Base-by-base conservation (phyloP, 1,140 invertebrate species). In the Arctopsyche grandis region DNA sequence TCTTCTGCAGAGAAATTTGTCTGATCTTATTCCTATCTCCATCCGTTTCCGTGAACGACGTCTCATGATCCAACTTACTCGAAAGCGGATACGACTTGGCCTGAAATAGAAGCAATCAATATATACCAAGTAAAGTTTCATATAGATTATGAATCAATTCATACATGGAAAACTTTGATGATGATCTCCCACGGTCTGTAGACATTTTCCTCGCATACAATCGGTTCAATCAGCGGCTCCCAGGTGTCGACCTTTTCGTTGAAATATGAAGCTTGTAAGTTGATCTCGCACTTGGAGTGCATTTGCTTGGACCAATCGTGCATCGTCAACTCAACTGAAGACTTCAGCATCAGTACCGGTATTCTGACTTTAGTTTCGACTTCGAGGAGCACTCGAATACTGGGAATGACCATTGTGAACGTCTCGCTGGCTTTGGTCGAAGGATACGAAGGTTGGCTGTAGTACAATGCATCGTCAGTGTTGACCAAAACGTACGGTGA, bases 211-310 rank as follows among this genome's bases (percentile, higher is more conserved):
- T 91, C 89, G 16, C 91, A 88, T 38, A 92, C 90, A 9, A 92
- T 90, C 0, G 94, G 93, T 83, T 96, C 95, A 12, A 96, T 87
- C 0, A 96, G 83, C 0, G 95, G 94, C 84, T 96, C 94, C 95
- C 95, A 96, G 19, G 89, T 89, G 80, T 92, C 91, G 12, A 92
- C 84, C 75, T 91, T 90, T 77, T 93, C 91, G 85, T 96, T 95
- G 83, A 92, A 96, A 84, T 92, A 94, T 77, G 92, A 92, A 1
- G 93, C 91, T 84, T 94, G 91, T 1, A 94, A 78, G 46, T 92
- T 91, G 3, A 94, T 46, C 38, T 91, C 89, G 12, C 89, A 88
- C 43, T 85, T 88, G 73, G 88, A 87, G 80, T 89, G 89, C 16
- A 90, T 80, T 76, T 92, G 88, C 58, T 89, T 91, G 0, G 91